phyloP scores from a whole-genome alignment of 2,888 invertebrate genomes.

The Coecobrya sp. region DNA sequence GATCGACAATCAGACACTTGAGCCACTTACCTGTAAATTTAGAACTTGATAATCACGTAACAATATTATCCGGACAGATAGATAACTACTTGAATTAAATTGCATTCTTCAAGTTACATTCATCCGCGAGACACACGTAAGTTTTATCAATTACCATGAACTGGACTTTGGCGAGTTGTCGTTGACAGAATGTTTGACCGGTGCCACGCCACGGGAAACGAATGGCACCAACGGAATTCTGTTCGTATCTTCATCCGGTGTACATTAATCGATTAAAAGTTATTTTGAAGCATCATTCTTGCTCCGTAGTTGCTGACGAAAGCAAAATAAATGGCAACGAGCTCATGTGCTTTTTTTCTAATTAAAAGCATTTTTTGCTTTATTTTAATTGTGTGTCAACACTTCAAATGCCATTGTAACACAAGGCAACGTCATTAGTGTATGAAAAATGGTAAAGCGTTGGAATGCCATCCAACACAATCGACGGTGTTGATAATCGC shows the following conservation, averaged over 20 bases:
- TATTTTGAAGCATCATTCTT: background rate
- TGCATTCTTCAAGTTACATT: background rate
- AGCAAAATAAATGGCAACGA: too few species aligned
- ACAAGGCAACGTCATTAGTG: background rate
- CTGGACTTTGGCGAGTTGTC: background rate
- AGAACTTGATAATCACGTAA: conserved; percentile 1
- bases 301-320: background rate
- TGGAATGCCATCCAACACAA: background rate
- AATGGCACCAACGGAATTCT: background rate
- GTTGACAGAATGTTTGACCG: background rate
- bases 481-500: background rate
- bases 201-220: background rate
- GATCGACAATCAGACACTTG: conserved; percentile 48
- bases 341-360: too few species aligned
- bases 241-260: background rate
- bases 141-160: background rate
- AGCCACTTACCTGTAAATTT: conserved; percentile 12
- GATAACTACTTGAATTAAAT: background rate
- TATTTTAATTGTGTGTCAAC: background rate
- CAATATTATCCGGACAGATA: background rate
- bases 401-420: background rate
- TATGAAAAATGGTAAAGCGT: too few species aligned
- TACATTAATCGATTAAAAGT: background rate
- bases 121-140: background rate
- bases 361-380: background rate